Evolutionary conservation across 2,888 invertebrate species (phyloP), one percentile per base, ranked within the genome.

Genomic region (Acleris holmiana): DNA sequence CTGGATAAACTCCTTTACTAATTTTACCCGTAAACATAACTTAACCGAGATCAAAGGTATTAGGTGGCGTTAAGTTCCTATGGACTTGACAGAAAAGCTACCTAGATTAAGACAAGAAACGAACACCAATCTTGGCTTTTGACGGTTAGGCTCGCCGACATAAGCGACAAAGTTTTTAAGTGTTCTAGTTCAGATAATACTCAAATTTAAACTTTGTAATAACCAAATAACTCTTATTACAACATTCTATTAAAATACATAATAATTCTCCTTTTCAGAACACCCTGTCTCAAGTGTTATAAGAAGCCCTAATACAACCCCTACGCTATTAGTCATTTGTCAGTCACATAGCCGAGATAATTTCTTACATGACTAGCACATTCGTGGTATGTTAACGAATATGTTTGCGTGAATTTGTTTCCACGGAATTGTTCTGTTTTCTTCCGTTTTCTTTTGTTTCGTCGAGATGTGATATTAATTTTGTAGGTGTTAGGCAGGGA

Each of bases 331-430:
- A 63, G 57, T 63, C 63, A 63, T 63, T 35, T 63, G 63, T 57
- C 63, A 57, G 62, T 50, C 50, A 56, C 62, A 62, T 56, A 49
- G 46, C 58, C 47, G 40, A 68, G 66, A 70, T 70, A 73, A 75
- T 74, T 71, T 71, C 70, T 71, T 65, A 68, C 68, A 56, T 70
- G 69, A 71, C 73, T 65, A 59, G 70, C 61, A 60, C 48, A 67
- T 69, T 70, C 69, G 53, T 59, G 35, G 49, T 46, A 55, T 61
- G 55, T 50, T 62, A 56, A 57, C 62, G 46, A 62, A 62, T 62
- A 53, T 66, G 56, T 61, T 51, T 58, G 51, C 35, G 17, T 15
- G 50, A 41, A 49, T 35, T 59, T 53, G n/a, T 40, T 29, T 40
- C 50, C 40, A 44, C 6, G 54, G 44, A 55, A 53, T 54, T 54